These are phyloP conservation scores for Odontocerum albicorne DNA, from an alignment of 2,888 invertebrate species.

Conservation along the genomic window DNA sequence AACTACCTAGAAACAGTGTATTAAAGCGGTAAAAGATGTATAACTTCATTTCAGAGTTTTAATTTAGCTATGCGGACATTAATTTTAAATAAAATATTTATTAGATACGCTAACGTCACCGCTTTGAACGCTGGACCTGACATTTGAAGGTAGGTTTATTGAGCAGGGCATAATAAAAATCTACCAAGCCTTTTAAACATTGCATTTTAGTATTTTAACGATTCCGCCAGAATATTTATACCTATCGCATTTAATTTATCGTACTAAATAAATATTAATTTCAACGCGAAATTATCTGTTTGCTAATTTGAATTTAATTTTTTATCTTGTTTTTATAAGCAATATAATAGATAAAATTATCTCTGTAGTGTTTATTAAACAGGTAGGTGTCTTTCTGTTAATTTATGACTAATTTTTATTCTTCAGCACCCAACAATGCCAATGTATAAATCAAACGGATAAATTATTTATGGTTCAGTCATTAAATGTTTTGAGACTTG, in stretches of 20 bases:
- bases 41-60: too few species aligned
- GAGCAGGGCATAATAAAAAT: too few species aligned
- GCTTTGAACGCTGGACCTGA: too few species aligned
- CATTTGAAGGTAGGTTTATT: too few species aligned
- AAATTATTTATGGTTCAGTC: constrained; percentile 16
- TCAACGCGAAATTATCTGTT: constrained; percentile 3
- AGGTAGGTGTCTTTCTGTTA: constrained; percentile 7
- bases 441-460: constrained; percentile 6
- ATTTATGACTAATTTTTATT: constrained; percentile 15
- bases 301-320: constrained; percentile 8
- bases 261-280: constrained; percentile 9
- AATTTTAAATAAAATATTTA: too few species aligned
- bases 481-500: constrained; percentile 7
- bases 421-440: constrained; percentile 5
- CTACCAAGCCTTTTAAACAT: too few species aligned
- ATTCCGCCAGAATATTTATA: not conserved
- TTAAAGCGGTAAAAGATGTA: too few species aligned
- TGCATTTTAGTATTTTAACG: not conserved
- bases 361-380: constrained; percentile 6
- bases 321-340: constrained; percentile 11
- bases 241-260: constrained; percentile 2
- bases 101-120: too few species aligned
- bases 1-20: too few species aligned
- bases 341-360: constrained; percentile 13
- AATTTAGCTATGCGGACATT: too few species aligned